Percentiles rank a stretch among this genome's conserved stretches.
Conservation (phyloP, 2,888 invertebrate genomes). For the Drosophila paramelanica region DNA sequence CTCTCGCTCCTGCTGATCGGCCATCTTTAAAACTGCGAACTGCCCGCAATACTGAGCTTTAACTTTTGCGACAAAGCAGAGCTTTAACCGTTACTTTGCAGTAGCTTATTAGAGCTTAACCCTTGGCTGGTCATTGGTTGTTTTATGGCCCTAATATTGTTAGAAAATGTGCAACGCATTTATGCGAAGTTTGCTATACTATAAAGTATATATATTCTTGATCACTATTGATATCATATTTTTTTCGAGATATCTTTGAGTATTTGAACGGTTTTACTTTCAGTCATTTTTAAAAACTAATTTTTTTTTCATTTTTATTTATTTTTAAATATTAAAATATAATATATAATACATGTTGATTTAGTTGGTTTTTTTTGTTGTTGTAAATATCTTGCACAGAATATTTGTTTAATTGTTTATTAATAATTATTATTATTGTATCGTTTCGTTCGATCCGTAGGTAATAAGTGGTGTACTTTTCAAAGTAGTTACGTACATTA, state of each 20-base stretch:
- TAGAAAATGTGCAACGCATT: no score
- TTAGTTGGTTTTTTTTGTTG: constrained; percentile 56
- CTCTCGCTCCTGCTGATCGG: not conserved
- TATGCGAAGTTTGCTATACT: no score
- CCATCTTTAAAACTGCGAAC: constrained; percentile 25
- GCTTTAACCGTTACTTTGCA: constrained; percentile 16
- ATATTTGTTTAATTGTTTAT: constrained; percentile 35
- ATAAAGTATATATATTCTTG: no score
- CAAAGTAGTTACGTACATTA: constrained; percentile 32
- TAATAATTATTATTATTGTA: constrained; percentile 28
- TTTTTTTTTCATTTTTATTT: constrained; percentile 31
- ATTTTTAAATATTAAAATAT: constrained; percentile 59
- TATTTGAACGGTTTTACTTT: no score
- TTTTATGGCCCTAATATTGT: not conserved
- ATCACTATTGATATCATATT: no score
- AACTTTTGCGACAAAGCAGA: not conserved
- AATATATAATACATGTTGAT: constrained; percentile 72
- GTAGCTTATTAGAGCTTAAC: constrained; percentile 8
- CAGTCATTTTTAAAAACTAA: not conserved
- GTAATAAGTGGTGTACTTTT: constrained; percentile 25
- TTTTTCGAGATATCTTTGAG: no score
- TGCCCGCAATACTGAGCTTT: constrained; percentile 1
- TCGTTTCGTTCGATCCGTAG: constrained; percentile 32
- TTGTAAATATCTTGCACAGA: constrained; percentile 46
- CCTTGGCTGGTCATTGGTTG: not conserved